Evolutionary conservation across 2,797 vertebrate species (phyloP).

Genomic region (Etheostoma nigrum): DNA sequence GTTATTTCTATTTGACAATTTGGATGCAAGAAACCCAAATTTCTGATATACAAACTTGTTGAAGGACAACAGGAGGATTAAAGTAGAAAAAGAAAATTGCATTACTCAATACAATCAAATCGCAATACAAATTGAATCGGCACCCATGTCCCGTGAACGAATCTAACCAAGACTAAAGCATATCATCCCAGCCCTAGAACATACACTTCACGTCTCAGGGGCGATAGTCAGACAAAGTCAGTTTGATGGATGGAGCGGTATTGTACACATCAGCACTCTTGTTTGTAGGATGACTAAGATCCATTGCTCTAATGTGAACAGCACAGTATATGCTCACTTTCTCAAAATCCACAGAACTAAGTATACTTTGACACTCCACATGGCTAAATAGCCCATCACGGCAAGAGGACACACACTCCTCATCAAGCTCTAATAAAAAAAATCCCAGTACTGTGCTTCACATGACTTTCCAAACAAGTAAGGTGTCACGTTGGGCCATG

Average conservation of each 20-base stretch:
- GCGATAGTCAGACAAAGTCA: constrained; percentile 37
- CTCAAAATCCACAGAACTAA: constrained; percentile 5
- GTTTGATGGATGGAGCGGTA: constrained; percentile 14
- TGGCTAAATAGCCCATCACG: constrained; percentile 11
- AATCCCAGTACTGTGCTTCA: not conserved
- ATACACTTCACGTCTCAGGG: not conserved
- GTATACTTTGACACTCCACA: constrained; percentile 18
- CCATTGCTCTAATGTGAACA: not conserved
- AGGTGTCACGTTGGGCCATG: constrained; percentile 33
- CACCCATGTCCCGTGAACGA: too few species aligned
- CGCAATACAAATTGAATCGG: too few species aligned
- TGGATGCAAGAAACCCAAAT: too few species aligned
- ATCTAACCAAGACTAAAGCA: too few species aligned
- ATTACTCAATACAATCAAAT: too few species aligned
- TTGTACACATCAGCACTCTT: not conserved
- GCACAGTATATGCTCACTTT: not conserved
- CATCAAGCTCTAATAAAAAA: constrained; percentile 29
- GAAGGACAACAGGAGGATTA: too few species aligned
- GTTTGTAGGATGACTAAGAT: not conserved
- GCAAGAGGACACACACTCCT: constrained; percentile 18
- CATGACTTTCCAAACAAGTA: constrained; percentile 50
- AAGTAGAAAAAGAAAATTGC: too few species aligned
- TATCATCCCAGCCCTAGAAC: too few species aligned
- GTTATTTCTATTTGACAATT: too few species aligned
- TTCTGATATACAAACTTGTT: too few species aligned